Conservation (phyloP, 2,797 vertebrate species). For the Furcifer pardalis region DNA sequence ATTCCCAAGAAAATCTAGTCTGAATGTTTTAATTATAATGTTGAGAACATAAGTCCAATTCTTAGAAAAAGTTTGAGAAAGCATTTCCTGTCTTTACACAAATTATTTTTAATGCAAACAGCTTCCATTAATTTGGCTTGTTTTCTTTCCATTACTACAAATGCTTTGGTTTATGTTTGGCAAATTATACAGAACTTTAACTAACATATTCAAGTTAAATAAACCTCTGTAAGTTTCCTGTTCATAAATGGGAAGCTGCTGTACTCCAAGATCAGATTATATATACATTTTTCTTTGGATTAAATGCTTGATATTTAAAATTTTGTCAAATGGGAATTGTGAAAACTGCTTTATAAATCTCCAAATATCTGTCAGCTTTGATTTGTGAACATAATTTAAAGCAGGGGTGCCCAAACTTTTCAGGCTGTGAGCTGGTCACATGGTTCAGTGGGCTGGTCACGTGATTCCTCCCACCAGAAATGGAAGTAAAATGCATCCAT, state of each 20-base stretch:
- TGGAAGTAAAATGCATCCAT: no score
- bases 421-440: no score
- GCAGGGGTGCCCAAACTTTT: no score
- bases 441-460: no score
- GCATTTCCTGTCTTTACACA: constrained; percentile 32
- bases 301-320: constrained; percentile 53
- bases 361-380: constrained; percentile 63
- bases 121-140: constrained; percentile 36
- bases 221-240: constrained; percentile 43
- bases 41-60: constrained; percentile 33
- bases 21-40: constrained; percentile 40
- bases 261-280: constrained; percentile 63
- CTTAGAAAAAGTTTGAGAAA: constrained; percentile 28
- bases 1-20: constrained; percentile 7
- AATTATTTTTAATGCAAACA: constrained; percentile 25
- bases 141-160: constrained; percentile 46
- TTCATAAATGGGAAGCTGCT: constrained; percentile 44
- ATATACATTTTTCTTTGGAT: constrained; percentile 49
- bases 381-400: constrained; percentile 61
- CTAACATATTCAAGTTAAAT: constrained; percentile 55
- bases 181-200: constrained; percentile 41
- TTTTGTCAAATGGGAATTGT: constrained; percentile 58
- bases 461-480: no score
- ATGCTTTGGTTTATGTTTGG: constrained; percentile 42
- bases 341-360: constrained; percentile 58